Percentiles rank a stretch among this genome's conserved stretches.
Conservation (phyloP, 1,140 invertebrate species). For the Papilio dardanus region DNA sequence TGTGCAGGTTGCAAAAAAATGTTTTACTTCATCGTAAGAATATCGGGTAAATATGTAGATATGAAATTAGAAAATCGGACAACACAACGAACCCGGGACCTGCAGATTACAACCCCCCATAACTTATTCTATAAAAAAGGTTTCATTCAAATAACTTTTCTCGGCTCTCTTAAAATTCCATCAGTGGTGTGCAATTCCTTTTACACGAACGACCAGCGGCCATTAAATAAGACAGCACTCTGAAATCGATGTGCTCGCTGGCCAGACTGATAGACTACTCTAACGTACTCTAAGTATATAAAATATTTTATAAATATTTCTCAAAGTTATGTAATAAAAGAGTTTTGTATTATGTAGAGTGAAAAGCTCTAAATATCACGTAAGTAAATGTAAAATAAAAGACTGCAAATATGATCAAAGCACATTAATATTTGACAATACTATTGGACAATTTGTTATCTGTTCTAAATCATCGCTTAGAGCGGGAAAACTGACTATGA, state of each 20-base stretch:
- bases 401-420: too few species aligned
- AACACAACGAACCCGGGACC: too few species aligned
- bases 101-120: too few species aligned
- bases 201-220: conserved; percentile 26
- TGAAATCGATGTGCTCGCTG: background rate
- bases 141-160: background rate
- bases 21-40: too few species aligned
- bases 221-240: conserved; percentile 20
- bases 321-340: background rate
- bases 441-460: background rate
- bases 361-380: background rate
- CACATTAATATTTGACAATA: too few species aligned
- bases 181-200: conserved; percentile 25
- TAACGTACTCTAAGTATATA: background rate
- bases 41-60: too few species aligned
- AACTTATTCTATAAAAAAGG: background rate
- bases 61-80: too few species aligned
- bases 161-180: background rate
- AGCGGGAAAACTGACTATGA: background rate
- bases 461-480: too few species aligned
- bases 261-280: background rate
- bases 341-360: background rate
- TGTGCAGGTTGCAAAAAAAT: too few species aligned
- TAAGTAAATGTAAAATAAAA: background rate
- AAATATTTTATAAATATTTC: background rate